A percentile compares a stretch with the other conserved stretches of the same genome.
phyloP scores from a whole-genome alignment of 2,888 invertebrate genomes.

The Eumerus sabulonum region DNA sequence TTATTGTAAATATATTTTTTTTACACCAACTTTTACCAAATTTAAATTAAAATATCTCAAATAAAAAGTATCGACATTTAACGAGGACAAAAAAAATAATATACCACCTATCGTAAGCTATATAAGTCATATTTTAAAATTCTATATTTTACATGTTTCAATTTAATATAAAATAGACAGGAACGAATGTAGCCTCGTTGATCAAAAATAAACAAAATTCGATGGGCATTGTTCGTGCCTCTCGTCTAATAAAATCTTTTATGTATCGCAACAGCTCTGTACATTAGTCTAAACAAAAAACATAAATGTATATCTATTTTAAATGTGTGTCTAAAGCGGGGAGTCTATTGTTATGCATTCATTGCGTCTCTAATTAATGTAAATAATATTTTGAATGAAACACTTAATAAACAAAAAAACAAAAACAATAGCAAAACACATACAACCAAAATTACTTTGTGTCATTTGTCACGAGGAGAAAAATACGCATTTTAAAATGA shows the following conservation, averaged over 20 bases:
- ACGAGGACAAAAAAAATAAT: constrained; percentile 28
- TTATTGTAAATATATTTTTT: constrained; percentile 56
- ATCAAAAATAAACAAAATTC: too few species aligned
- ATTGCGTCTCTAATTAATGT: constrained; percentile 41
- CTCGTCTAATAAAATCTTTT: too few species aligned
- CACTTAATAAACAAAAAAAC: too few species aligned
- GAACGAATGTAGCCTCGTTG: too few species aligned
- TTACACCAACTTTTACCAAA: constrained; percentile 1
- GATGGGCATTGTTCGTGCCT: too few species aligned
- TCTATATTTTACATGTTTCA: too few species aligned
- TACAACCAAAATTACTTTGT: constrained; percentile 27
- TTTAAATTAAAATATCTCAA: too few species aligned
- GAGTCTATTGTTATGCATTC: constrained; percentile 34
- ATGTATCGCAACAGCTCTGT: too few species aligned
- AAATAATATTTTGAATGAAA: constrained; percentile 26
- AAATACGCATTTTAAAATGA: constrained; percentile 40
- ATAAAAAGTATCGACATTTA: constrained; percentile 19
- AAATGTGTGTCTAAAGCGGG: constrained; percentile 41
- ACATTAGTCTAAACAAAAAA: constrained; percentile 13
- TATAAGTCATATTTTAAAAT: constrained; percentile 6
- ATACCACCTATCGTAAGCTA: constrained; percentile 43
- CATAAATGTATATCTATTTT: constrained; percentile 1
- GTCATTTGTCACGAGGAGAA: constrained; percentile 4
- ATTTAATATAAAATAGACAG: too few species aligned
- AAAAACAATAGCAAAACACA: too few species aligned